Evolutionary conservation across 1,140 invertebrate species (phyloP).

Genomic region (Littorina saxatilis): DNA sequence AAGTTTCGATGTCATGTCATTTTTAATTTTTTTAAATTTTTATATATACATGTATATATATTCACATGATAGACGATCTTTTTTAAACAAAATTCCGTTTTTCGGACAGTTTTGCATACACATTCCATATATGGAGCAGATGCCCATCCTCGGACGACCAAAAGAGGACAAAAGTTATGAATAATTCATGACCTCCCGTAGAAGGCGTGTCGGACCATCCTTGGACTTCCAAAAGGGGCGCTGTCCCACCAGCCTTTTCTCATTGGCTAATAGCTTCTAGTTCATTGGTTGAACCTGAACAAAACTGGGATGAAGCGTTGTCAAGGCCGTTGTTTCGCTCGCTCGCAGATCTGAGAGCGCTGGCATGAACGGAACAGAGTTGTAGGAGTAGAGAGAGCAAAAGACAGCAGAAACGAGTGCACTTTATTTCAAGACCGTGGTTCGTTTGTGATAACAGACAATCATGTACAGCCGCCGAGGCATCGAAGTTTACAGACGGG

Average conservation of each 20-base stretch:
- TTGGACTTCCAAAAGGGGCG: conserved; percentile 40
- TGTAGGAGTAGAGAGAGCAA: background rate
- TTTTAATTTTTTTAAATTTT: no score
- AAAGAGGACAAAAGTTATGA: background rate
- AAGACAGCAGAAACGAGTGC: background rate
- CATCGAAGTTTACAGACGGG: background rate
- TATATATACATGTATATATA: no score
- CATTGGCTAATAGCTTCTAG: conserved; percentile 12
- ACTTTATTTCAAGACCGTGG: background rate
- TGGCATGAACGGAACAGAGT: background rate
- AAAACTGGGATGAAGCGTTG: conserved; percentile 18
- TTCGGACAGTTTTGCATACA: no score
- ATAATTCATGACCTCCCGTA: conserved; percentile 30
- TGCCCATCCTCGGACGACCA: conserved; percentile 24
- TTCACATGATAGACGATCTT: no score
- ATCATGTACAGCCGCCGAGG: conserved; percentile 10
- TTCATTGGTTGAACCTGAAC: conserved; percentile 19
- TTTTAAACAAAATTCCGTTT: no score
- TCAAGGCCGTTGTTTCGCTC: conserved; percentile 36
- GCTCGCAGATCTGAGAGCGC: background rate
- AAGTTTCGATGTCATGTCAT: no score
- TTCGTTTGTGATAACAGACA: background rate
- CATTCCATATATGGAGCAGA: conserved; percentile 40
- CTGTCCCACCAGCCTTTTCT: background rate
- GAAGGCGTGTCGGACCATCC: conserved; percentile 34